Evolutionary conservation across 2,797 vertebrate species (phyloP).

Genomic region (Pseudochirops corinnae): DNA sequence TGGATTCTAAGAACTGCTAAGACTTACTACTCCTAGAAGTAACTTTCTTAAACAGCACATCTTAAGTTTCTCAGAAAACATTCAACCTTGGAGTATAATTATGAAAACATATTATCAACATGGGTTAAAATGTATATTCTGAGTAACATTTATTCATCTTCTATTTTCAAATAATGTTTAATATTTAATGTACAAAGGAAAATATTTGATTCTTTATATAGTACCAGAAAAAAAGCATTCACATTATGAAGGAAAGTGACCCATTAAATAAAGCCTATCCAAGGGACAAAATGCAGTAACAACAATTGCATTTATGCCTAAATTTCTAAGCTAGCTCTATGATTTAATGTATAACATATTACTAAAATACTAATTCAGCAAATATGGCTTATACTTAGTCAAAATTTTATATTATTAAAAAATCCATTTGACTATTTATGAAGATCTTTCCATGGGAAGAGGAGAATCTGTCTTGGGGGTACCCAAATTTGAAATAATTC

Average conservation of each 20-base stretch:
- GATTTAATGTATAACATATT: conserved; percentile 58
- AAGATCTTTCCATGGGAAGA: conserved; percentile 61
- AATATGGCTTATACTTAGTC: conserved; percentile 54
- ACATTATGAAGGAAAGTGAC: conserved; percentile 48
- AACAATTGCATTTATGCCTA: conserved; percentile 56
- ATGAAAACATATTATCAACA: not conserved
- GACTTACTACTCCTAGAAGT: not conserved
- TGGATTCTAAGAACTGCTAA: not conserved
- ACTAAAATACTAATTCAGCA: conserved; percentile 70
- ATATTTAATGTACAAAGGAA: conserved; percentile 45
- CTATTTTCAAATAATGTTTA: not conserved
- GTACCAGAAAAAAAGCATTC: conserved; percentile 52
- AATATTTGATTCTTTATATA: conserved; percentile 53
- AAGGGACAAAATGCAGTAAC: not conserved
- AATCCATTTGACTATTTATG: conserved; percentile 63
- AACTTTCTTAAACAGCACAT: conserved; percentile 53
- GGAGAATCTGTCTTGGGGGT: conserved; percentile 50
- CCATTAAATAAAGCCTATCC: conserved; percentile 45
- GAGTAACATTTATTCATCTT: conserved; percentile 20
- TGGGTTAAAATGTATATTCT: conserved; percentile 4
- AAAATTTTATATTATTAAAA: conserved; percentile 65
- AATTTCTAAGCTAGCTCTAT: conserved; percentile 75
- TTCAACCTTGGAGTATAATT: not conserved
- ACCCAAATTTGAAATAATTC: conserved; percentile 74
- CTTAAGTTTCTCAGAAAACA: conserved; percentile 56